phyloP scores from a whole-genome alignment of 2,797 vertebrate species.

The Alcedo quadribrachys region DNA sequence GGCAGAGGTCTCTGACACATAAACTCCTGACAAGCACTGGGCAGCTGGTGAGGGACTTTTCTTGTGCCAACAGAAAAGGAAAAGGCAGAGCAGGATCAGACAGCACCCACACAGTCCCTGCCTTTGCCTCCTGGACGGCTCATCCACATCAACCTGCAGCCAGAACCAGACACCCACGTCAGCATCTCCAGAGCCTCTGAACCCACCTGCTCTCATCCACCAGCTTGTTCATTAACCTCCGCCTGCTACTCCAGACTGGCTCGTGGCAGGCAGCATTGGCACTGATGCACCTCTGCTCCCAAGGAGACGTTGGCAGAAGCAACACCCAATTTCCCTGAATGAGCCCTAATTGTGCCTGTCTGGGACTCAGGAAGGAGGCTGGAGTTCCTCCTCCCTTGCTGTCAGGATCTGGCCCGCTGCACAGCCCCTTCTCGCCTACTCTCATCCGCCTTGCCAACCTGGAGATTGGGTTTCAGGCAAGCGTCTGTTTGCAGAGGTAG shows the following conservation, averaged over 20 bases:
- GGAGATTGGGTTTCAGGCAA: accelerated
- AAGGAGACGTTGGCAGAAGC: neutral
- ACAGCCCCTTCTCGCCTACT: neutral
- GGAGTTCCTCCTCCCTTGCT: neutral
- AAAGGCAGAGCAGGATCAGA: neutral
- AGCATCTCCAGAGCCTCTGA: neutral
- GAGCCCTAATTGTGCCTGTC: neutral
- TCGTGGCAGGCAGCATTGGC: neutral
- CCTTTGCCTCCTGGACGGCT: neutral
- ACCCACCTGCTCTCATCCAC: neutral
- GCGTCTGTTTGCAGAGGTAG: neutral
- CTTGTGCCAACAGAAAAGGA: neutral
- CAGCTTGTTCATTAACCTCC: neutral
- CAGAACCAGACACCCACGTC: neutral
- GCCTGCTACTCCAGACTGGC: neutral
- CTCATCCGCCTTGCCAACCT: neutral
- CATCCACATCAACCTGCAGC: neutral
- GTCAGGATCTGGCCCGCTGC: neutral
- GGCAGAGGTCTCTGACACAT: neutral
- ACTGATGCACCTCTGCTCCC: accelerated
- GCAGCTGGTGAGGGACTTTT: neutral
- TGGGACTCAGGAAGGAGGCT: neutral
- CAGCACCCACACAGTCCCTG: neutral
- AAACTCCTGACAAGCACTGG: neutral
- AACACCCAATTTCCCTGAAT: neutral